Evolutionary conservation across 2,888 invertebrate genomes (phyloP).

Genomic region (Synergus itoensis): DNA sequence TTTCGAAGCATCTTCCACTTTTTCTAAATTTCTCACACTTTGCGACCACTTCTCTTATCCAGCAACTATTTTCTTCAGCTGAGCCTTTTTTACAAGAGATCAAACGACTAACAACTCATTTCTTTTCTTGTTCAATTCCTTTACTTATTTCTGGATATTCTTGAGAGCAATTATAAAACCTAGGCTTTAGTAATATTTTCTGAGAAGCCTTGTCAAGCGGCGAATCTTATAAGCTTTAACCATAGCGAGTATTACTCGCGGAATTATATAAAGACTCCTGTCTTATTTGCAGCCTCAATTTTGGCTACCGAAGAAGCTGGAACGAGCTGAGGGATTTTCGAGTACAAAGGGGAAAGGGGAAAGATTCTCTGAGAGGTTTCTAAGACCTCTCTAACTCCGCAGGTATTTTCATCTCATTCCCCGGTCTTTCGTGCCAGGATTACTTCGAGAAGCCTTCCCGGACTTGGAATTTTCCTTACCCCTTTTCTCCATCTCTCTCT

Average conservation of each 20-base stretch:
- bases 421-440: slow-evolving; percentile 72
- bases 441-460: slow-evolving; percentile 72
- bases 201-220: slow-evolving; percentile 55
- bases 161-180: neutral
- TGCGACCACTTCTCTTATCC: slow-evolving; percentile 41
- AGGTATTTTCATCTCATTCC: slow-evolving; percentile 78
- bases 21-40: slow-evolving; percentile 16
- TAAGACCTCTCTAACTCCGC: slow-evolving; percentile 76
- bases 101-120: neutral
- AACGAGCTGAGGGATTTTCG: slow-evolving; percentile 44
- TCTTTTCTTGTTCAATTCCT: neutral
- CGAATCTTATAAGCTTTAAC: slow-evolving; percentile 65
- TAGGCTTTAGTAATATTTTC: neutral
- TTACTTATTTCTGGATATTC: neutral
- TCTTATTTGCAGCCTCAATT: slow-evolving; percentile 69
- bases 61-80: neutral
- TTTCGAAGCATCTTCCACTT: slow-evolving; percentile 41
- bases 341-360: slow-evolving; percentile 53
- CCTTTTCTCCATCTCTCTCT: slow-evolving; percentile 51
- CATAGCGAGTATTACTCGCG: slow-evolving; percentile 68
- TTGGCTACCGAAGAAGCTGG: slow-evolving; percentile 53
- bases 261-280: slow-evolving; percentile 75
- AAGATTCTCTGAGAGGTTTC: slow-evolving; percentile 52
- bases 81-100: neutral
- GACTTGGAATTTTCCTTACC: slow-evolving; percentile 70